Percentiles rank a stretch among this genome's conserved stretches.
Conservation (phyloP, 1,140 invertebrate species). For the Papilio dardanus region DNA sequence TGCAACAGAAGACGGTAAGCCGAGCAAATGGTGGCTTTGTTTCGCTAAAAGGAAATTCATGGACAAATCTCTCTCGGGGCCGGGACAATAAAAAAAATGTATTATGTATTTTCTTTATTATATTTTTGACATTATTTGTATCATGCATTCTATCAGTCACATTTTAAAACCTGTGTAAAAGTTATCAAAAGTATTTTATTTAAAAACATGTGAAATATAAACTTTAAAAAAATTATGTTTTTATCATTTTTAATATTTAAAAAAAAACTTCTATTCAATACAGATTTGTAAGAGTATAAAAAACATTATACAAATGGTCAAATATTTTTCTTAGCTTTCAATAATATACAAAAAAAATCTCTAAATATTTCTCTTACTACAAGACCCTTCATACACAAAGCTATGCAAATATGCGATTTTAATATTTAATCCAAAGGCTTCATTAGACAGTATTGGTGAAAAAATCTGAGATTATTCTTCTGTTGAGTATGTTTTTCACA, state of each 20-base stretch:
- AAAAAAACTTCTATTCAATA: not conserved
- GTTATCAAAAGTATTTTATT: conserved; percentile 36
- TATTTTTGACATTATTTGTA: conserved; percentile 31
- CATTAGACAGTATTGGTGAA: too few species aligned
- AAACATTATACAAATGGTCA: not conserved
- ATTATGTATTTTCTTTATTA: not conserved
- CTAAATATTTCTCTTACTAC: conserved; percentile 2
- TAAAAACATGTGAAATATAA: conserved; percentile 38
- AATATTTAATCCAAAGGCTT: too few species aligned
- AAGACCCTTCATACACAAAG: too few species aligned
- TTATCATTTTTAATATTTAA: not conserved
- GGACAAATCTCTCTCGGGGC: conserved; percentile 96
- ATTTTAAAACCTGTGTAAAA: conserved; percentile 39
- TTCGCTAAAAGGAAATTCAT: conserved; percentile 99
- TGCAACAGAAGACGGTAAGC: conserved; percentile 94
- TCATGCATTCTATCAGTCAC: conserved; percentile 28
- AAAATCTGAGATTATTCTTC: too few species aligned
- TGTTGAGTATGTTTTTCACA: too few species aligned
- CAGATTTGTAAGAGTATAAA: not conserved
- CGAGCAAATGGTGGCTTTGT: conserved; percentile 99
- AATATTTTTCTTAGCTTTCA: not conserved
- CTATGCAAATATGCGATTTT: too few species aligned
- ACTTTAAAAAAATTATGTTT: not conserved
- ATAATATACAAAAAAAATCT: not conserved
- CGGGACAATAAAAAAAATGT: conserved; percentile 85